A percentile compares a stretch with the other conserved stretches of the same genome.
These are phyloP conservation scores for Protobothrops flavoviridis DNA, from an alignment of 2,113 vertebrate species.

Conservation along the genomic window DNA sequence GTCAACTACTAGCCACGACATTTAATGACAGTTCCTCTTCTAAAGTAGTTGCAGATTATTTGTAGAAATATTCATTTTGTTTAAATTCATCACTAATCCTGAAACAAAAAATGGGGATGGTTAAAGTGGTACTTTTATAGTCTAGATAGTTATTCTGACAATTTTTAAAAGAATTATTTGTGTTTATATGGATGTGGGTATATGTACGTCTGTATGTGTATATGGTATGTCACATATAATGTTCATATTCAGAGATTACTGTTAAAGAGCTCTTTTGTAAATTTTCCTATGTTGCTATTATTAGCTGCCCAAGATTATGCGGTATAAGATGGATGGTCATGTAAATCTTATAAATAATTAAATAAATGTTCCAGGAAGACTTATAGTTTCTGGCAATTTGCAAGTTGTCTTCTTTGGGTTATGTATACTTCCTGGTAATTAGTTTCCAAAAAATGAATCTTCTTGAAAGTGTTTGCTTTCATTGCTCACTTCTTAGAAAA, in stretches of 20 bases:
- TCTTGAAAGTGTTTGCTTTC: background rate
- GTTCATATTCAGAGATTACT: background rate
- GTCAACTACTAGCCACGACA: background rate
- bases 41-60: background rate
- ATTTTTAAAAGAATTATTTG: background rate
- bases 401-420: background rate
- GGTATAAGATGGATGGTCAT: background rate
- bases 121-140: background rate
- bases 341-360: background rate
- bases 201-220: background rate
- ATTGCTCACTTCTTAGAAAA: background rate
- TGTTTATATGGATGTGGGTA: background rate
- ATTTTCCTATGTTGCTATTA: background rate
- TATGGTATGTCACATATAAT: background rate
- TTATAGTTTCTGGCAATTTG: background rate
- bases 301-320: background rate
- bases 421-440: background rate
- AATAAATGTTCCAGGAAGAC: background rate
- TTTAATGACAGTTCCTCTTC: background rate
- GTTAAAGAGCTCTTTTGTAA: background rate
- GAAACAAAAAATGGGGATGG: background rate
- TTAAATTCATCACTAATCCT: background rate
- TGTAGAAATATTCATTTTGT: background rate
- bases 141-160: background rate
- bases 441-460: background rate